Percentiles rank a stretch among this genome's conserved stretches.
Evolutionary conservation across 2,113 vertebrate genomes (phyloP).

Genomic region (Danio rerio): GRCz12tu NC_133186.1:45996501-45997000

Average conservation of each 20-base stretch:
- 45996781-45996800: background rate
- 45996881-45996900: constrained; percentile 16
- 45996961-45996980: constrained; percentile 29
- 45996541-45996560: no score
- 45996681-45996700: background rate
- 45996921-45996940: constrained; percentile 15
- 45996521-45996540: no score
- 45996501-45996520: no score
- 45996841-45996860: background rate
- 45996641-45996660: no score
- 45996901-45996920: constrained; percentile 24
- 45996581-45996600: no score
- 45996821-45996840: background rate
- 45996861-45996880: background rate
- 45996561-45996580: no score
- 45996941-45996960: constrained; percentile 12
- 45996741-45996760: background rate
- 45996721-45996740: background rate
- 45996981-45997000: constrained; percentile 52
- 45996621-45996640: no score
- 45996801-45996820: background rate
- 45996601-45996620: no score
- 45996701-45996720: constrained; percentile 8
- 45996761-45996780: no score
- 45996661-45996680: no score